A percentile compares a stretch with the other conserved stretches of the same genome.
Evolutionary conservation across 92 coral and sea anemone genomes (phyloP).

Genomic region (Plumapathes pennacea): DNA sequence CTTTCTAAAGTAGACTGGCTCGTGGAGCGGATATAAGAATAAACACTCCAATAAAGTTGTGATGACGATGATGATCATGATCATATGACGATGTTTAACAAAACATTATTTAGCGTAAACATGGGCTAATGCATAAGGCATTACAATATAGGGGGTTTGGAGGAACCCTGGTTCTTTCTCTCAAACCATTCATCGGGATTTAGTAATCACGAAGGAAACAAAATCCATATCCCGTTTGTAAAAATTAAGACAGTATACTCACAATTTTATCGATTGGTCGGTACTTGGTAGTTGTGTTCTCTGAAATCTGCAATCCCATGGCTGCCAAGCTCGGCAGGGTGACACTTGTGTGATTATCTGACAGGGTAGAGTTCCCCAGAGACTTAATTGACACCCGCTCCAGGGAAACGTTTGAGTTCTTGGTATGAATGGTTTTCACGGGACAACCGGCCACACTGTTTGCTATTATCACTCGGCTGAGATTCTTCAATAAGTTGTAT

Average conservation of each 20-base stretch:
- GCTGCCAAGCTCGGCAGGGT: slow-evolving; percentile 30
- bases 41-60: too few species aligned
- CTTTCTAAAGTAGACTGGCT: too few species aligned
- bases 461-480: slow-evolving; percentile 14
- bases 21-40: too few species aligned
- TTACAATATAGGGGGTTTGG: too few species aligned
- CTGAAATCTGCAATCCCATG: slow-evolving; percentile 29
- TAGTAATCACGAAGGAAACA: too few species aligned
- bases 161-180: too few species aligned
- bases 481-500: not conserved
- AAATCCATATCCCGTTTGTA: too few species aligned
- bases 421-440: slow-evolving; percentile 2
- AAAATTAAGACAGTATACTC: not conserved
- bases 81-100: too few species aligned
- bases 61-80: too few species aligned
- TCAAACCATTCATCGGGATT: too few species aligned
- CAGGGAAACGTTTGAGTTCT: slow-evolving; percentile 36
- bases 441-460: slow-evolving; percentile 57
- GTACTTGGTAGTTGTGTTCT: slow-evolving; percentile 16
- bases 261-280: slow-evolving; percentile 2
- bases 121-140: too few species aligned
- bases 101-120: too few species aligned
- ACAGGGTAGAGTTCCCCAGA: slow-evolving; percentile 22
- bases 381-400: slow-evolving; percentile 14
- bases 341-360: slow-evolving; percentile 38